phyloP scores from a whole-genome alignment of 2,888 invertebrate genomes.

The Clitarchus hookeri region DNA sequence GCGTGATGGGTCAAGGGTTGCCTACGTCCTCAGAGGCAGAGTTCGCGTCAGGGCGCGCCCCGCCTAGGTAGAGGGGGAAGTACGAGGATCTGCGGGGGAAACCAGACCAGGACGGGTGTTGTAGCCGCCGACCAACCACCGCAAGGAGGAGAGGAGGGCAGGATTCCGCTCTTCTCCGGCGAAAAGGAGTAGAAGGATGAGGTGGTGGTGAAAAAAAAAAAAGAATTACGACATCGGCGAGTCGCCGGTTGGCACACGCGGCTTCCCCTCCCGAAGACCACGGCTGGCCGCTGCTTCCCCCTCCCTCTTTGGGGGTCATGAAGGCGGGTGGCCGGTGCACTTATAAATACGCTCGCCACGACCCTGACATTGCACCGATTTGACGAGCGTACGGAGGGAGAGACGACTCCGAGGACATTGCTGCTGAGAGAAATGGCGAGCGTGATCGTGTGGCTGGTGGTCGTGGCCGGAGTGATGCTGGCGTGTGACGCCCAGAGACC shows the following conservation, averaged over 20 bases:
- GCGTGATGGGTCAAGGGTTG: conserved; percentile 4
- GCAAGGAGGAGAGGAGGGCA: background rate
- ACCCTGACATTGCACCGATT: background rate
- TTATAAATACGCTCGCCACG: background rate
- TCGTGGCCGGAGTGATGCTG: background rate
- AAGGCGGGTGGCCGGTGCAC: background rate
- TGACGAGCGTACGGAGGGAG: background rate
- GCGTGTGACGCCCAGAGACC: background rate
- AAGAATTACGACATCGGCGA: background rate
- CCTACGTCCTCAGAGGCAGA: background rate
- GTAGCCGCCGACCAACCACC: background rate
- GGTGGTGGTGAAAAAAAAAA: background rate
- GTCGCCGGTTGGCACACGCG: background rate
- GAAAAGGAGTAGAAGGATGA: background rate
- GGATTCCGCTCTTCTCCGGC: background rate
- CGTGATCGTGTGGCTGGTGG: background rate
- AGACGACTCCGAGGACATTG: no score
- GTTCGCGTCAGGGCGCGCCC: background rate
- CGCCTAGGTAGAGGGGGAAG: background rate
- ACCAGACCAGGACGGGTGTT: background rate
- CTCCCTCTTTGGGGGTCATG: no score
- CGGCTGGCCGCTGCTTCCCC: background rate
- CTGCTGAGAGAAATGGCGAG: background rate
- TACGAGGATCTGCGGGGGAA: background rate
- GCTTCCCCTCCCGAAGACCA: background rate